Evolutionary conservation across 2,113 vertebrate genomes (phyloP), one percentile per base, ranked within the genome.

Genomic region (Ornithorhynchus anatinus): DNA sequence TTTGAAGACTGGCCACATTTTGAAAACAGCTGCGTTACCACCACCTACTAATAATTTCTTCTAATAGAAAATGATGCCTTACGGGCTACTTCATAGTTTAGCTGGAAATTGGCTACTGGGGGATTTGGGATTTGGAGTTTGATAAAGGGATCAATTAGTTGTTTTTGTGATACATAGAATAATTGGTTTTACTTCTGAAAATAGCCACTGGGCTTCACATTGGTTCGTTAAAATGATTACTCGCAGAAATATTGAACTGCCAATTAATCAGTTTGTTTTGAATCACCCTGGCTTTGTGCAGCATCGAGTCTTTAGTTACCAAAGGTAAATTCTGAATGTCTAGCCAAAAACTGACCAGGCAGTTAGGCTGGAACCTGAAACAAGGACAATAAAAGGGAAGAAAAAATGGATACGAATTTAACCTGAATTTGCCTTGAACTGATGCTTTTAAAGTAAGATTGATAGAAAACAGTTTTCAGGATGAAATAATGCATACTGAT

Each of bases 231-330:
- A 60, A 79, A 69, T 79, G 79, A 88, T 72, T 90, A 82, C 29
- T 56, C 66, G 79, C 77, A 51, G 67, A 84, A 81, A 86, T 44
- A 66, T 84, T 45, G 82, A 71, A 85, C 84, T 79, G 86, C 67
- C 69, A 92, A 90, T 92, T 91, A 92, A 89, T 79, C 59, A 88
- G 91, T 86, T 88, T 92, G 80, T 92, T 92, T 92, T 85, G 70
- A 90, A 59, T 29, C 72, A 53, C 87, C 91, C 89, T 80, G 67
- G 72, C 29, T 81, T 88, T 85, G 85, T 81, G 73, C 66, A 76
- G 65, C 62, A 80, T 84, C 67, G 81, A 81, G 80, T 63, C 64
- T 78, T 86, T 86, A 85, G 66, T 58, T 80, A 77, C 81, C 42
- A 57, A 54, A 89, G 56, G 73, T 79, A 81, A 84, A 70, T 73